These are phyloP conservation scores for Nephrotoma guestfalica DNA, from an alignment of 2,888 invertebrate genomes.

Conservation along the genomic window DNA sequence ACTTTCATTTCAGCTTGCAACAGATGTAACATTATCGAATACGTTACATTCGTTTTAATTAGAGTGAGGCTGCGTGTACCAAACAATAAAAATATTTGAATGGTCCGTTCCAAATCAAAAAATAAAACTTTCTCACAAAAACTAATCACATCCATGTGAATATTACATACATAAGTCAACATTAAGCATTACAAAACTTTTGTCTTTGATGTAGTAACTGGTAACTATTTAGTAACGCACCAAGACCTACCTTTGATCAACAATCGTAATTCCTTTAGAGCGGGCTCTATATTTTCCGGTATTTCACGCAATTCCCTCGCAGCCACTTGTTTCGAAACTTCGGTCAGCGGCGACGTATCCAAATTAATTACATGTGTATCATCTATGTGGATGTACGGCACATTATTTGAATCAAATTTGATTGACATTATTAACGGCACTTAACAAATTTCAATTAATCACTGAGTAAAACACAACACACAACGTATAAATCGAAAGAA, in stretches of 20 bases:
- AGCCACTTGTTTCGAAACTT: conserved; percentile 45
- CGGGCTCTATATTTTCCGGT: conserved; percentile 45
- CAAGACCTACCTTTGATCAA: conserved; percentile 35
- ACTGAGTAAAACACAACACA: not conserved
- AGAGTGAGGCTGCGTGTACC: not conserved
- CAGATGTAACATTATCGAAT: too few relatives aligned
- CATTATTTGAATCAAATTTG: conserved; percentile 37
- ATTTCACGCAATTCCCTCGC: conserved; percentile 54
- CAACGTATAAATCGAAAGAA: too few relatives aligned
- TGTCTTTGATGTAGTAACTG: not conserved
- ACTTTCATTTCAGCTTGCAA: too few relatives aligned
- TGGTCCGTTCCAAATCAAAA: not conserved
- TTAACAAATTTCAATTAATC: not conserved
- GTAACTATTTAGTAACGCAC: not conserved
- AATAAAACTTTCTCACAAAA: not conserved
- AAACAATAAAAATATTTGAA: not conserved
- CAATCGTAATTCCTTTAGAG: conserved; percentile 39
- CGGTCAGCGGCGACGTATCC: conserved; percentile 44
- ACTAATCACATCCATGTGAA: not conserved
- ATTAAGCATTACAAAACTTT: not conserved
- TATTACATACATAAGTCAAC: not conserved
- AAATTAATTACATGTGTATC: conserved; percentile 39
- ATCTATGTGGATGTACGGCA: conserved; percentile 49
- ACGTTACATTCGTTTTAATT: too few relatives aligned
- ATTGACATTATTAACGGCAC: conserved; percentile 28